Conservation (phyloP, 2,888 invertebrate genomes). For the Mesorhabditis belari region DNA sequence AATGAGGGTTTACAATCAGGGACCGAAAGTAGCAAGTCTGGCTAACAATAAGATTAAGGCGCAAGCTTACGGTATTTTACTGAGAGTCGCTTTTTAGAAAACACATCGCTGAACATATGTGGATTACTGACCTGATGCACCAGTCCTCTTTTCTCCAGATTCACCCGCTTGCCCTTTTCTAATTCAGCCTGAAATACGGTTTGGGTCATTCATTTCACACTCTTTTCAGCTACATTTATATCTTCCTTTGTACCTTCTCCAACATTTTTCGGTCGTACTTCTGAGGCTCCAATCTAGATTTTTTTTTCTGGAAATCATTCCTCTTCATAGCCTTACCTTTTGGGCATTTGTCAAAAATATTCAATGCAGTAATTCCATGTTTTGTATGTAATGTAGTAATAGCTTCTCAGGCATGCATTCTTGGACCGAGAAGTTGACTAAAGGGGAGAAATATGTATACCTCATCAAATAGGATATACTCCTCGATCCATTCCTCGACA, state of each 20-base stretch:
- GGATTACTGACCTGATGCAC: slow-evolving; percentile 38
- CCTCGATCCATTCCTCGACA: slow-evolving; percentile 48
- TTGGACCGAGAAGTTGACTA: slow-evolving; percentile 34
- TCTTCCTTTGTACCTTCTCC: slow-evolving; percentile 48
- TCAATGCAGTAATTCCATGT: slow-evolving; percentile 43
- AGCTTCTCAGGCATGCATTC: slow-evolving; percentile 50
- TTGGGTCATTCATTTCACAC: slow-evolving; percentile 23
- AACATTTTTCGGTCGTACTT: slow-evolving; percentile 34
- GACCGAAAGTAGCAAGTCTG: too few species aligned
- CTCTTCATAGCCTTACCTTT: too few species aligned
- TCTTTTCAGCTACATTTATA: slow-evolving; percentile 48
- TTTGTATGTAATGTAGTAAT: slow-evolving; percentile 36
- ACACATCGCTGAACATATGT: not conserved
- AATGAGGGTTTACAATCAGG: too few species aligned
- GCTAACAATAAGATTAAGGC: not conserved
- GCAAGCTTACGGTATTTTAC: too few species aligned
- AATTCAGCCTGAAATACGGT: slow-evolving; percentile 44
- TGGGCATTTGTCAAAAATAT: slow-evolving; percentile 46
- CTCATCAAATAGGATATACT: slow-evolving; percentile 35
- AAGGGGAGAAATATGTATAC: slow-evolving; percentile 23
- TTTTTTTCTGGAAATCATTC: too few species aligned
- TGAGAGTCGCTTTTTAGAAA: too few species aligned
- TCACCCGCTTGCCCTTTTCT: slow-evolving; percentile 44
- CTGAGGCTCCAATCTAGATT: slow-evolving; percentile 44
- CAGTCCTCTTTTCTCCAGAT: slow-evolving; percentile 45